Base-by-base conservation (phyloP, 2,797 vertebrate species). In the Brachyrhaphis roseni region DNA sequence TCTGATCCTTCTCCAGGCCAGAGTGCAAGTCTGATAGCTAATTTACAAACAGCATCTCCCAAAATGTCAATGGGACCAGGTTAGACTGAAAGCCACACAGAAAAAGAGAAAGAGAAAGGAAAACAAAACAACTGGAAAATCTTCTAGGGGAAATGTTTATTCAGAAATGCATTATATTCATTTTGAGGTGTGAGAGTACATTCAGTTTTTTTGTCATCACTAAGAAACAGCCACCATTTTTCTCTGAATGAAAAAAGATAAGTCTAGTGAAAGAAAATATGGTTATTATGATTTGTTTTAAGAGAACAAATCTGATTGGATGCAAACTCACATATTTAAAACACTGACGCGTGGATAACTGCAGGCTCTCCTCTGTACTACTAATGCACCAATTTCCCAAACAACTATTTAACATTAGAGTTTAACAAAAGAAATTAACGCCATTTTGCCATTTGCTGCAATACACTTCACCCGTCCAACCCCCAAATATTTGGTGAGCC, bases 31-130 rank as follows among this genome's bases (percentile, higher is more conserved):
- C 70, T 80, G 73, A 87, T 55, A 57, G 49, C 55, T 88, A 75
- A 90, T 87, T 89, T 84, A 76, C 12, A n/a, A 45, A 28, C 74
- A 84, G 59, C 53, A n/a, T 2, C 2, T 46, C 76, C 49, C 74
- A 31, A 49, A 80, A 77, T 74, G 64, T 78, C 62, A 78, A 18
- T 31, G 34, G 20, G 46, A 64, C 5, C 4, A 4, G 0, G 7
- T 26, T 6, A 45, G 46, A 84, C 47, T 75, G 47, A 77, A 78
- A 84, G n/a, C 11, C 49, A 62, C 45, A 62, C 11, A 2, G 28
- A 76, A 26, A 71, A 46, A 51, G 3, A 36, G 5, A 71, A 46
- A 51, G 3, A 36, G 5, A 45, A 26, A 43, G 4, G 0, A 53
- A 12, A 39, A 72, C 39, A n/a, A 13, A 5, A 62, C 2, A 23